Evolutionary conservation across 92 coral and sea anemone species (phyloP), one percentile per base, ranked within the genome.

Genomic region (Umimayanthus kanabou): DNA sequence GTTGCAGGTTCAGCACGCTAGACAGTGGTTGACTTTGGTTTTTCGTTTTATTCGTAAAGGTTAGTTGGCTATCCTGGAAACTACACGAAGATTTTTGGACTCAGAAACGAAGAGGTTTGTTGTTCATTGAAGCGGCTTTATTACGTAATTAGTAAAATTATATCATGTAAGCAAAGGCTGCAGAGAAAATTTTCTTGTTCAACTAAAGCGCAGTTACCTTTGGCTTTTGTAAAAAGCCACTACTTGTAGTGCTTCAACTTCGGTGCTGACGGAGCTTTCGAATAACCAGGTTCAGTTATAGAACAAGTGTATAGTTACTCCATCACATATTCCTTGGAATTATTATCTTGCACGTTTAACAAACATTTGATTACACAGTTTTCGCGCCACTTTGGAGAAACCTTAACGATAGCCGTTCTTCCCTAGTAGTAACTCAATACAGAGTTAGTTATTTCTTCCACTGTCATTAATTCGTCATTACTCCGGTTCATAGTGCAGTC

Each of bases 21-120:
- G 65, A 29, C 5, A 33, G 1, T 33, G 45, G 13, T 42, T 16
- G 53, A 43, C 14, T 14, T 28, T 4, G 6, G 58, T 49, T 47
- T 28, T 39, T 75, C 7, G 28, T 55, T 57, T 72, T 71, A 71
- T 14, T 20, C 65, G 15, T 88, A 25, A 89, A 96, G 99, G 87
- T 89, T 96, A 80, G 85, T 92, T 39, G 99, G 99, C 5, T 94
- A 95, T 84, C 99, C 99, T 42, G 99, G 99, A 55, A 90, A 96
- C 89, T 96, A 96, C 78, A 90, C 94, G 10, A 93, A 37, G 76
- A 66, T 93, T 26, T 90, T 96, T 76, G 99, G 99, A 49, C 92
- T 97, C 75, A 93, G 99, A 79, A 88, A 93, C 76, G 99, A 97
- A 66, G 94, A 95, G 95, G 99, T 96, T 89, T 61, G 85, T 42